Base-by-base conservation (phyloP, 2,797 vertebrate genomes). In the Coregonus ussuriensis region DNA sequence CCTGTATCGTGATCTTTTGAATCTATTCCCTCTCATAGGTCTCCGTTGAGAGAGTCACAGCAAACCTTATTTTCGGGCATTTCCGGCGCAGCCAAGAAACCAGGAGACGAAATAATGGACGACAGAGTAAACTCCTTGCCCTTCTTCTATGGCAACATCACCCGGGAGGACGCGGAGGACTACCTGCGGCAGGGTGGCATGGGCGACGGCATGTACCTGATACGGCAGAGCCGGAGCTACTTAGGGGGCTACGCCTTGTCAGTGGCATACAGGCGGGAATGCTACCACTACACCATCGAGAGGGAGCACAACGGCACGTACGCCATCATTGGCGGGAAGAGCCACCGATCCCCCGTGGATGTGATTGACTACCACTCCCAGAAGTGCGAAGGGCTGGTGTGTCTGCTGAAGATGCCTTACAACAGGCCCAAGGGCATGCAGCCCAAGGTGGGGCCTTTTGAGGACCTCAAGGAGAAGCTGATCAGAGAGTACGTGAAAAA, bases 271-370 rank as follows among this genome's bases (percentile, higher is more conserved):
- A 83, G 87, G 11, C 86, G 86, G 53, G 96, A 94, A 77, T 96
- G 93, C 68, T 96, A 96, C 90, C 98, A 99, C 88, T 99, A 99
- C 85, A 98, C 96, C 75, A 99, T 99, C 3, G 98, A 99, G 90
- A 94, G 94, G 41, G 94, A 98, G 78, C 62, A 95, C 69, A 96
- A 94, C 14, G 95, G 97, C 13, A 95, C 89, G 0, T 99, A 95
- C 0, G 96, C 96, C 71, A 99, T 99, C 14, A 90, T 96, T 0
- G 98, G 98, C 0, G 98, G 98, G 54, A 95, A 95, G 79, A 95
- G 96, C 0, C 96, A 99, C 72, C 82, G 84, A 63, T 95, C 82
- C 84, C 97, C 98, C 0, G 84, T 93, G 14, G 96, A 97, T 54
- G 95, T 99, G 67, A 95, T 98, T 21, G 95, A 94, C 21, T 98